These are phyloP conservation scores for Ormia ochracea DNA, from an alignment of 2,888 invertebrate genomes.

Conservation along the genomic window DNA sequence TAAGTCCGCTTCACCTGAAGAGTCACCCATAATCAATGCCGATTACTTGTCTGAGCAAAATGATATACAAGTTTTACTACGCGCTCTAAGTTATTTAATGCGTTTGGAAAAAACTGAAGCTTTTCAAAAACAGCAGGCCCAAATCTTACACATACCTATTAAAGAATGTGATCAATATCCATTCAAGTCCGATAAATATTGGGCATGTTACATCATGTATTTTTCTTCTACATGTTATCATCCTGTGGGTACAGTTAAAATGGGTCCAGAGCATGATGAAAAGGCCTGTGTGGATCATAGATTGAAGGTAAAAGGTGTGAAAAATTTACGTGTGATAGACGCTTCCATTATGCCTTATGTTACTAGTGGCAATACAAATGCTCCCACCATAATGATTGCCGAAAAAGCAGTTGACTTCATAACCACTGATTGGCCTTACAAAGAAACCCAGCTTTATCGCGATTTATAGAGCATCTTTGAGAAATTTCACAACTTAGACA, in stretches of 20 bases:
- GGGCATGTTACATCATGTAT: conserved; percentile 83
- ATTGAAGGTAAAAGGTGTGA: conserved; percentile 81
- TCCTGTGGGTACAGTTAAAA: conserved; percentile 83
- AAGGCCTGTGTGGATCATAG: conserved; percentile 83
- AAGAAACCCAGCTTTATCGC: background rate
- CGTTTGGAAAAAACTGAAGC: conserved; percentile 76
- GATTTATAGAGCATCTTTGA: conserved; percentile 77
- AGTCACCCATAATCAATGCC: conserved; percentile 29
- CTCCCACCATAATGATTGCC: conserved; percentile 90
- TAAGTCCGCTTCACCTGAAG: background rate
- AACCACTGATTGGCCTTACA: background rate
- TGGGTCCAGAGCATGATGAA: conserved; percentile 81
- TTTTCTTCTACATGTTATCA: conserved; percentile 83
- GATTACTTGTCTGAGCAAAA: background rate
- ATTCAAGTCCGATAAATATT: conserved; percentile 77
- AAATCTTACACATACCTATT: conserved; percentile 67
- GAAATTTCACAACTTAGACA: too few relatives aligned
- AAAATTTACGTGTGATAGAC: conserved; percentile 82
- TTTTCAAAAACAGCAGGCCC: conserved; percentile 73
- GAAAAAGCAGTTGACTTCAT: conserved; percentile 84
- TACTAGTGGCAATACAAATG: conserved; percentile 89
- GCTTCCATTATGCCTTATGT: conserved; percentile 88
- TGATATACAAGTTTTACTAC: conserved; percentile 12
- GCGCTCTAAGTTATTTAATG: conserved; percentile 65
- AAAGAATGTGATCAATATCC: conserved; percentile 68